Conservation (phyloP, 2,888 invertebrate species). For the Pharmacophagus antenor region DNA sequence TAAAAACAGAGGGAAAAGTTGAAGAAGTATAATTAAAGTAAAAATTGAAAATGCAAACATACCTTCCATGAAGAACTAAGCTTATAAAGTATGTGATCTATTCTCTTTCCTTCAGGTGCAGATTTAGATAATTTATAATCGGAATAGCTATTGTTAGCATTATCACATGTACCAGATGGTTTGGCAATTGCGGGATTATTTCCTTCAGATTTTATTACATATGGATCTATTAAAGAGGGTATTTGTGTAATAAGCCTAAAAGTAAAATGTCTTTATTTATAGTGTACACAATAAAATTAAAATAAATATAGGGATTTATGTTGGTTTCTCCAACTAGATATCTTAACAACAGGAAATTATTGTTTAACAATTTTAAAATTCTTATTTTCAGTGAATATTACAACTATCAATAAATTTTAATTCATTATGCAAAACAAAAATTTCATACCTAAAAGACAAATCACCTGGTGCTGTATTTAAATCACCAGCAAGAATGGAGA, state of each 20-base stretch:
- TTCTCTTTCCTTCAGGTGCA: constrained; percentile 89
- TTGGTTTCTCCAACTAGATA: neutral
- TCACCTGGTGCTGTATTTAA: constrained; percentile 95
- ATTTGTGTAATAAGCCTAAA: constrained; percentile 72
- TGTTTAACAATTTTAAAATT: neutral
- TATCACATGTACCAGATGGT: constrained; percentile 84
- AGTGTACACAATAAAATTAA: neutral
- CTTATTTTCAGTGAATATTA: neutral
- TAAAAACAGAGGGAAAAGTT: too few relatives aligned
- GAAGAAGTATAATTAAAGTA: neutral
- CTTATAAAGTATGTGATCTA: constrained; percentile 93
- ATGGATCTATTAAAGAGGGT: constrained; percentile 63
- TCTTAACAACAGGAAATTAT: neutral
- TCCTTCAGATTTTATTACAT: constrained; percentile 43
- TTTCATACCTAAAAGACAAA: constrained; percentile 85
- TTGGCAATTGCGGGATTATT: constrained; percentile 43
- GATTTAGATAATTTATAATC: constrained; percentile 69
- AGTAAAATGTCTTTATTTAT: neutral
- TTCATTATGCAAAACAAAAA: neutral
- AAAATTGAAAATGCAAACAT: constrained; percentile 22
- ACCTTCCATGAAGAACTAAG: constrained; percentile 56
- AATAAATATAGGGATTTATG: too few relatives aligned
- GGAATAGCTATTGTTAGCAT: constrained; percentile 90
- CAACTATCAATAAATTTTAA: too few relatives aligned
- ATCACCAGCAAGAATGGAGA: constrained; percentile 95